Evolutionary conservation across 2,113 vertebrate species (phyloP), one percentile per base, ranked within the genome.

Genomic region (Festucalex cinctus): DNA sequence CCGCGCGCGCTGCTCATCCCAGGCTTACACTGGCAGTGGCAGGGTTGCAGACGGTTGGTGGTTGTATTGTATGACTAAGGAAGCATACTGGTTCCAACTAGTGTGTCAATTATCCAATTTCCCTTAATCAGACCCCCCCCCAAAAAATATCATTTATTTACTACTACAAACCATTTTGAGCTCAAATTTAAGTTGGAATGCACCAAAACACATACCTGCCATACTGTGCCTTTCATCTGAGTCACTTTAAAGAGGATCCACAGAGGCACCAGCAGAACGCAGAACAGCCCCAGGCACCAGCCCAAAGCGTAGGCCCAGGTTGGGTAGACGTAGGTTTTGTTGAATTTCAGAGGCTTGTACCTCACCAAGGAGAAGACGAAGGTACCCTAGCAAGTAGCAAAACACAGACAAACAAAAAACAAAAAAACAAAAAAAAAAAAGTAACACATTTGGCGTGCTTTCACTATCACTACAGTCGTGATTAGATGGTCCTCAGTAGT

Each of bases 291-390:
- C 24, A 97, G 87, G 63, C 83, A 87, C 95, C 95, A 97, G 71
- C 95, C 95, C 58, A 96, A 39, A 10, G 90, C 91, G 1, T 97
- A 94, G 0, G 93, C 95, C 95, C 95, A 97, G 86, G 91, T 92
- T 0, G 95, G 95, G 78, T 97, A 97, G 0, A 90, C 73, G 0
- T 97, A 97, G 66, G 93, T 95, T 85, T 95, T 97, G 81, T 97
- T 97, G 67, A 89, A 91, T 76, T 85, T 90, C 17, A 91, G 85
- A 59, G 89, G 87, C 46, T 80, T 80, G 75, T 91, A 90, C 59
- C 56, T 84, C 56, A 85, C 83, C 67, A 91, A 1, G 54, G 86
- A 88, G 67, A 88, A 87, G 32, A 91, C 68, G 46, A 90, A 90
- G 14, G 89, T 91, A 63, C 86, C 82, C 89, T 91, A 69, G 39